Base-by-base conservation (phyloP, 2,113 vertebrate genomes). In the Barbus barbus region DNA sequence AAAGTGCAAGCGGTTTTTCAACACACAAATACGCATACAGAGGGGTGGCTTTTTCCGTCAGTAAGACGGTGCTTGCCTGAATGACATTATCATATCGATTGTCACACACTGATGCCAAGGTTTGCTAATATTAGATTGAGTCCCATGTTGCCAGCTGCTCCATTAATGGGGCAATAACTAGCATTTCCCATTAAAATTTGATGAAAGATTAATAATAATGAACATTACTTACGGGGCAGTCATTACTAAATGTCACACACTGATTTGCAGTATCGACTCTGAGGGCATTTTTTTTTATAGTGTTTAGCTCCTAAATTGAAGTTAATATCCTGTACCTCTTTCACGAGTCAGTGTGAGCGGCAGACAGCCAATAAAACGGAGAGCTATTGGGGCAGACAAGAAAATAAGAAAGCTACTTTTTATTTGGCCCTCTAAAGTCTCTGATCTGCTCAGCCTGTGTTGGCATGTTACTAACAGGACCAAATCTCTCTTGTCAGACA, bases 141-240 rank as follows among this genome's bases (percentile, higher is more conserved):
- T 69, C 26, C 77, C 77, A n/a, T 69, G 78, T 81, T 48, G 78
- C 38, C 41, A 20, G 16, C 69, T 7, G 26, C 26, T 81, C 18
- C 24, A 33, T 81, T 81, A 81, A 81, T 81, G 78, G 41, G 44
- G 44, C 61, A 69, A 81, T 69, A 81, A 69, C 60, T 48, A 33
- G 26, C 44, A 69, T 81, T 81, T 69, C 41, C 78, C 44, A 81
- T 81, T 51, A 69, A 69, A 81, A 67, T 69, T 22, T 16, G 61
- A 81, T 81, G 38, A 81, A 69, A 81, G 44, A 81, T 81, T 69
- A 81, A 69, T 81, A 81, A 81, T 81, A 69, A 69, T 81, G 38
- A 69, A 69, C 44, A 81, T 69, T 18, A 81, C 38, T 69, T 81
- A 51, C 18, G 44, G 24, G 41, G 60, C n/a, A 65, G 78, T 53